These are phyloP conservation scores for Crossocerus cetratus DNA, from an alignment of 2,888 invertebrate genomes.

Conservation along the genomic window DNA sequence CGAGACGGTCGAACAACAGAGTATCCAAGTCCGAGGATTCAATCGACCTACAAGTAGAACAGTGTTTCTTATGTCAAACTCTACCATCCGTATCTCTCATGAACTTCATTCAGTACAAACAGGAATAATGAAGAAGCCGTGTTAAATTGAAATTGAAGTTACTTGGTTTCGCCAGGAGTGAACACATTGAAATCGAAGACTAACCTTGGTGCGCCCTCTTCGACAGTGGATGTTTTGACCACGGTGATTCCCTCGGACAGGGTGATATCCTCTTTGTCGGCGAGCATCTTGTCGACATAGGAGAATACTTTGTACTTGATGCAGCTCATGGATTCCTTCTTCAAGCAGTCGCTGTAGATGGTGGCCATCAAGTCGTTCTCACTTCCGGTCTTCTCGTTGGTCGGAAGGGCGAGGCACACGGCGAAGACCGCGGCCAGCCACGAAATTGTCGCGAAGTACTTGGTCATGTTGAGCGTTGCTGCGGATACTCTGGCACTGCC, in stretches of 20 bases:
- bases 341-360: slow-evolving; percentile 87
- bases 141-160: too few species aligned
- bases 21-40: slow-evolving; percentile 80
- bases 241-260: slow-evolving; percentile 91
- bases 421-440: slow-evolving; percentile 73
- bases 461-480: slow-evolving; percentile 45
- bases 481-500: neutral
- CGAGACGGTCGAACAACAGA: slow-evolving; percentile 83
- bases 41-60: slow-evolving; percentile 72
- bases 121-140: too few species aligned
- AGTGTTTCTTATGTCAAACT: too few species aligned
- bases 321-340: slow-evolving; percentile 90
- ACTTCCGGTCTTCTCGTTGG: slow-evolving; percentile 82
- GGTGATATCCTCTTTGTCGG: slow-evolving; percentile 88
- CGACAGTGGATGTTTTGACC: slow-evolving; percentile 84
- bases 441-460: slow-evolving; percentile 60
- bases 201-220: slow-evolving; percentile 88
- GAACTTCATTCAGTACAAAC: too few species aligned
- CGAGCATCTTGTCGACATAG: slow-evolving; percentile 90
- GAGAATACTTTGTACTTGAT: slow-evolving; percentile 92
- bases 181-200: slow-evolving; percentile 65
- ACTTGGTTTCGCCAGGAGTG: too few species aligned
- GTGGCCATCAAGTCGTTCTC: slow-evolving; percentile 89
- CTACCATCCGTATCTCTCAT: too few species aligned
- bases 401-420: slow-evolving; percentile 82